Evolutionary conservation across 1,140 invertebrate genomes (phyloP), one percentile per base, ranked within the genome.

Genomic region (Dendroctonus valens): DNA sequence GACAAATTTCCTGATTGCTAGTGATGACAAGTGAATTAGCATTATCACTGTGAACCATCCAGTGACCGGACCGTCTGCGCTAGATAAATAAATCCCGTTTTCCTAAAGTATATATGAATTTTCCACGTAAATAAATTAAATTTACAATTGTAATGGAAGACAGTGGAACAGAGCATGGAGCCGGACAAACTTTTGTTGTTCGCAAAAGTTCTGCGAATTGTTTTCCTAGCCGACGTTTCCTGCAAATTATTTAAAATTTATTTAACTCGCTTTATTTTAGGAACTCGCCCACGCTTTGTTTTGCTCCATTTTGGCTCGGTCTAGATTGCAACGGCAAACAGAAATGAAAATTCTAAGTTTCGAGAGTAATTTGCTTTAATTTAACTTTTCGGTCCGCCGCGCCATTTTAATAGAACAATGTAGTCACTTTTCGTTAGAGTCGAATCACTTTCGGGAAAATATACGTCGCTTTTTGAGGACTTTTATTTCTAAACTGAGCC

Each of bases 51-150:
- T 26, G 26, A 26, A 26, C 26, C 3, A 3, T 26, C 26, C 26
- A 26, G 26, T 26, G 26, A 26, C 1, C n/a, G n/a, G n/a, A n/a
- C n/a, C n/a, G n/a, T n/a, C n/a, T n/a, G n/a, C 26, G 26, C 26
- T 26, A 26, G 26, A 26, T 26, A 26, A 26, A 26, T 26, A 26
- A 26, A 26, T 26, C 26, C 26, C 26, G 26, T 26, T 26, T 26
- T 26, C 26, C 26, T 26, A 26, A 26, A 26, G 26, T 26, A 26
- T 26, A 2, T 26, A 3, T 3, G 26, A 62, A 52, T 52, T 26
- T 66, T 62, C 65, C 63, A 69, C 65, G 53, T 70, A 69, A 62
- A 69, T 69, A 70, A 70, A 65, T 70, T 70, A 67, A 70, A 70
- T 70, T 70, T 64, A 59, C 58, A 70, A 65, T 70, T 46, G 63